Conservation (phyloP, 1,140 invertebrate species). For the Oryctes rhinoceros region DNA sequence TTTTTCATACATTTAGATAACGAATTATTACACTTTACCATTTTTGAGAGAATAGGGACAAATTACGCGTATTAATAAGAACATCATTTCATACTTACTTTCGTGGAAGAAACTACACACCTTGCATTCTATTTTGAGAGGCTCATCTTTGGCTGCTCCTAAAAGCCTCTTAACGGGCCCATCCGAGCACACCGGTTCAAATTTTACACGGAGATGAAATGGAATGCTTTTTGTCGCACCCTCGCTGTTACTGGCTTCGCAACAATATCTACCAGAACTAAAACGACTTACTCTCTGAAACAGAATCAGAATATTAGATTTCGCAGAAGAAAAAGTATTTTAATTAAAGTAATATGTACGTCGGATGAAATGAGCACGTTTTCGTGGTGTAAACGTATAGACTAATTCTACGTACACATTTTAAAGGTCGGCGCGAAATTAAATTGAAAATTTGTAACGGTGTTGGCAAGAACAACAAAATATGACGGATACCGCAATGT, state of each 20-base stretch:
- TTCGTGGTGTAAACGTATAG: too few relatives aligned
- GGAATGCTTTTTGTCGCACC: constrained; percentile 59
- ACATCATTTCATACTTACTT: too few relatives aligned
- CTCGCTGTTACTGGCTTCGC: constrained; percentile 64
- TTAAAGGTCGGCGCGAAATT: too few relatives aligned
- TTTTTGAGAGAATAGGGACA: too few relatives aligned
- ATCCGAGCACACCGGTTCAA: constrained; percentile 64
- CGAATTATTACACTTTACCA: too few relatives aligned
- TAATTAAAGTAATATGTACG: neutral
- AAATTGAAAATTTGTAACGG: too few relatives aligned
- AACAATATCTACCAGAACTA: constrained; percentile 65
- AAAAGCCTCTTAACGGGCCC: constrained; percentile 63
- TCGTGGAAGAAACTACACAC: constrained; percentile 44
- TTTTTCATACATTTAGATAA: too few relatives aligned
- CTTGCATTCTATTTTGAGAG: constrained; percentile 66
- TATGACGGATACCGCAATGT: too few relatives aligned
- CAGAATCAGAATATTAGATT: neutral
- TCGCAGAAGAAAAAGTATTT: neutral
- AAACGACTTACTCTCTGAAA: constrained; percentile 61
- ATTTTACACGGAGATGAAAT: constrained; percentile 59
- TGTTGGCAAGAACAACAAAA: too few relatives aligned
- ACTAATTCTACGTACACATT: too few relatives aligned
- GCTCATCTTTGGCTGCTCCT: constrained; percentile 68
- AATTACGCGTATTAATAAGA: too few relatives aligned
- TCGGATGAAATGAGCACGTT: too few relatives aligned